Conservation (phyloP, 2,888 invertebrate genomes). For the Imbricaverruca yamaguchii region DNA sequence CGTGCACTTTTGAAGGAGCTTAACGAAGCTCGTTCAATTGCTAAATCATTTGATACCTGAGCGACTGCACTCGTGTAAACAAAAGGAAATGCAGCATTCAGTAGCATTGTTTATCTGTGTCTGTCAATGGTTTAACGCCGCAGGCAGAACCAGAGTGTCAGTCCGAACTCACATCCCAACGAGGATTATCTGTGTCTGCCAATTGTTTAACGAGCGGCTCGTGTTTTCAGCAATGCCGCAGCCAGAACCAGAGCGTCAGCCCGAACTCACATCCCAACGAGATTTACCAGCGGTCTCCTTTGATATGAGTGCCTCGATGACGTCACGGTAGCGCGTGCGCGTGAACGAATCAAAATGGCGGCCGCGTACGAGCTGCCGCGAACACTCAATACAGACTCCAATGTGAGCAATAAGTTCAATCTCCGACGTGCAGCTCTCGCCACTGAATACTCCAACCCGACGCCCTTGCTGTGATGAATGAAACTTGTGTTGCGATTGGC, state of each 20-base stretch:
- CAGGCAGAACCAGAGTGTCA: conserved; percentile 63
- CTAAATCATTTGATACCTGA: too few relatives aligned
- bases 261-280: conserved; percentile 77
- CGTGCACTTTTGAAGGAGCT: too few relatives aligned
- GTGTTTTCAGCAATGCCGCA: conserved; percentile 61
- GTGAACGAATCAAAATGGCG: conserved; percentile 14
- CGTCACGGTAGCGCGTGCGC: conserved; percentile 3
- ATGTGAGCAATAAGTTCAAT: background rate
- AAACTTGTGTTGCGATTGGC: background rate
- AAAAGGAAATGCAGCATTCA: too few relatives aligned
- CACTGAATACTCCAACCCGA: background rate
- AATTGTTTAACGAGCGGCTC: too few relatives aligned
- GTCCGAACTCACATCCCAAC: conserved; percentile 74
- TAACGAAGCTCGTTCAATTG: too few relatives aligned
- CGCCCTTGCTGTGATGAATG: conserved; percentile 5
- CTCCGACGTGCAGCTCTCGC: background rate
- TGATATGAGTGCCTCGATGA: conserved; percentile 19
- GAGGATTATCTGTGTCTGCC: conserved; percentile 49
- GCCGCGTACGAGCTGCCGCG: background rate
- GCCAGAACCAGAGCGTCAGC: conserved; percentile 65
- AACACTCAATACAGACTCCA: background rate
- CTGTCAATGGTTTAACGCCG: too few relatives aligned
- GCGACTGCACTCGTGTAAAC: too few relatives aligned
- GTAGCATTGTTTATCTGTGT: too few relatives aligned
- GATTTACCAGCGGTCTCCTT: conserved; percentile 47